Conservation (phyloP, 2,888 invertebrate species). For the Xiphydria camelus region DNA sequence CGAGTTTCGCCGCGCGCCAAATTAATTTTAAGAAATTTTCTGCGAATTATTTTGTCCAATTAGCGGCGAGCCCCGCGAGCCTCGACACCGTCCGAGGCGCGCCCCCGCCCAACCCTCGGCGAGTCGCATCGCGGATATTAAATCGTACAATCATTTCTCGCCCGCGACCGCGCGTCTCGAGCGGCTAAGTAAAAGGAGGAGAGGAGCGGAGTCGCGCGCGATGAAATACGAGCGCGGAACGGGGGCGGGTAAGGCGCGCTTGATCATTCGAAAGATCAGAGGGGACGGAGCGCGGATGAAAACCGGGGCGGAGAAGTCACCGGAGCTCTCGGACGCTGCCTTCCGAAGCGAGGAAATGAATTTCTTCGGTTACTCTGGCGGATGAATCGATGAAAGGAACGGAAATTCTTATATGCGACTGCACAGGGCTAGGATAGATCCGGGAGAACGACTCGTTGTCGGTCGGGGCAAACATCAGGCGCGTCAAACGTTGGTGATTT, state of each 20-base stretch:
- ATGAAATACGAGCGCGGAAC: background rate
- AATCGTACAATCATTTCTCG: background rate
- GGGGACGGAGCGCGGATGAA: background rate
- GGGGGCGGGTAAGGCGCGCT: constrained; percentile 1
- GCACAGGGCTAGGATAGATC: no score
- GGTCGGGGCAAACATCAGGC: no score
- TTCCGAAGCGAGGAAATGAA: no score
- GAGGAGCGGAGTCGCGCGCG: background rate
- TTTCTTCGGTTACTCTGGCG: no score
- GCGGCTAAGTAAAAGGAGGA: no score
- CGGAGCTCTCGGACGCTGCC: background rate
- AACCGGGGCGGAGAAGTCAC: background rate
- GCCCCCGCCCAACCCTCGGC: no score
- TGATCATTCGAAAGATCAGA: background rate
- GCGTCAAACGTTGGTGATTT: no score
- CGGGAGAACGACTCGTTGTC: no score
- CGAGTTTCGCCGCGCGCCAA: background rate
- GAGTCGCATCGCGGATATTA: background rate
- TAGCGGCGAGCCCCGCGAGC: background rate
- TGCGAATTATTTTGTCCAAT: background rate
- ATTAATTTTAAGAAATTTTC: background rate
- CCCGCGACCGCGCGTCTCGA: no score
- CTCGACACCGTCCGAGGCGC: background rate
- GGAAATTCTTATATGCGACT: no score
- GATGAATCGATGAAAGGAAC: no score